These are phyloP conservation scores for Cryptophagus acutangulus DNA, from an alignment of 2,888 invertebrate species.

Conservation along the genomic window DNA sequence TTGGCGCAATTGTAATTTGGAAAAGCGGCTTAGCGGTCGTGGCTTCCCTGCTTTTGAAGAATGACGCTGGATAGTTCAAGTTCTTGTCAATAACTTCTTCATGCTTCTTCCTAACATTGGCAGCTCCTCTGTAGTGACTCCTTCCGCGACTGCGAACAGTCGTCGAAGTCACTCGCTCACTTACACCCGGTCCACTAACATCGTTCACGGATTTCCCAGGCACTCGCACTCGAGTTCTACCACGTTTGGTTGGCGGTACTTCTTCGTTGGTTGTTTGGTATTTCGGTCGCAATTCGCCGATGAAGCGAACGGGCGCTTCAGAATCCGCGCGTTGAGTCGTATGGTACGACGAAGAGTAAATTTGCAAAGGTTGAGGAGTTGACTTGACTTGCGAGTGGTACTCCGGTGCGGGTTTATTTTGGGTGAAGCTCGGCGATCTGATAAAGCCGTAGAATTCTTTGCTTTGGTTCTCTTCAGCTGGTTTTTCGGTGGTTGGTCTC, in stretches of 20 bases:
- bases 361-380: slow-evolving; percentile 24
- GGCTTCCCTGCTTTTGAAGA: slow-evolving; percentile 32
- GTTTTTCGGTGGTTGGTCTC: slow-evolving; percentile 23
- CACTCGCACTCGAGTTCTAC: slow-evolving; percentile 24
- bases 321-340: slow-evolving; percentile 14
- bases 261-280: slow-evolving; percentile 22
- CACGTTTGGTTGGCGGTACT: slow-evolving; percentile 22
- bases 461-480: slow-evolving; percentile 25
- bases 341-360: slow-evolving; percentile 17
- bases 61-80: slow-evolving; percentile 47
- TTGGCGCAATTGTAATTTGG: slow-evolving; percentile 44
- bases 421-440: slow-evolving; percentile 47
- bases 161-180: slow-evolving; percentile 26
- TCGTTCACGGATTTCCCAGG: slow-evolving; percentile 24
- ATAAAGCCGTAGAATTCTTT: slow-evolving; percentile 52
- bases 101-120: slow-evolving; percentile 30
- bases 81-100: slow-evolving; percentile 46
- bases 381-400: slow-evolving; percentile 32
- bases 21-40: slow-evolving; percentile 27
- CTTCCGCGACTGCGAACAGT: slow-evolving; percentile 50
- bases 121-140: slow-evolving; percentile 51
- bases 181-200: slow-evolving; percentile 14
- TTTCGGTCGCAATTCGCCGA: slow-evolving; percentile 43
- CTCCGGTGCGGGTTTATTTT: neutral
- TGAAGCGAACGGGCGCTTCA: slow-evolving; percentile 32